phyloP scores from a whole-genome alignment of 2,888 invertebrate genomes.

The Cataglyphis altisquamis region DNA sequence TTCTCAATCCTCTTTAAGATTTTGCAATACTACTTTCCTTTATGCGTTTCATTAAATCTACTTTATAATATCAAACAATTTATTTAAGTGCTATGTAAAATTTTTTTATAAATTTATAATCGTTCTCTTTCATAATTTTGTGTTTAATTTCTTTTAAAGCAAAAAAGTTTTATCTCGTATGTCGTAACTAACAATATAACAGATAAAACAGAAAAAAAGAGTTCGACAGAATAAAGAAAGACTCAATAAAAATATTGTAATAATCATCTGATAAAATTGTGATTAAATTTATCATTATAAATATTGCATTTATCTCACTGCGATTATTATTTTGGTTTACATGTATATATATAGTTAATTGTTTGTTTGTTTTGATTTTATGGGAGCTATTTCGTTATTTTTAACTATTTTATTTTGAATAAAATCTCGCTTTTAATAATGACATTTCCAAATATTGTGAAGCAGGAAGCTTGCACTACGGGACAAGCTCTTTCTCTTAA shows the following conservation, averaged over 20 bases:
- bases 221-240: neutral
- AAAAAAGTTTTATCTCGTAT: neutral
- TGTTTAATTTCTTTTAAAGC: neutral
- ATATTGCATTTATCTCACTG: neutral
- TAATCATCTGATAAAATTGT: neutral
- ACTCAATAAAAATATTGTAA: neutral
- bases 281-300: neutral
- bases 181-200: neutral
- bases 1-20: slow-evolving; percentile 64
- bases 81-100: neutral
- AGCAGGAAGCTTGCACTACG: neutral
- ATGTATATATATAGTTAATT: too few species aligned
- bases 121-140: neutral
- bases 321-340: neutral
- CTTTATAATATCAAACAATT: slow-evolving; percentile 48
- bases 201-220: neutral
- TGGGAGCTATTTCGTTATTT: too few species aligned
- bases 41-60: slow-evolving; percentile 62
- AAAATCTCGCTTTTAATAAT: slow-evolving; percentile 11
- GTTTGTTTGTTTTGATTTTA: too few species aligned
- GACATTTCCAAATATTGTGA: neutral
- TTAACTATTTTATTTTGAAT: neutral
- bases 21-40: slow-evolving; percentile 48
- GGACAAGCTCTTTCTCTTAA: slow-evolving; percentile 70
- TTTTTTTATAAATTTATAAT: neutral